Base-by-base conservation (phyloP, 2,888 invertebrate genomes). In the Leucozona laternaria region DNA sequence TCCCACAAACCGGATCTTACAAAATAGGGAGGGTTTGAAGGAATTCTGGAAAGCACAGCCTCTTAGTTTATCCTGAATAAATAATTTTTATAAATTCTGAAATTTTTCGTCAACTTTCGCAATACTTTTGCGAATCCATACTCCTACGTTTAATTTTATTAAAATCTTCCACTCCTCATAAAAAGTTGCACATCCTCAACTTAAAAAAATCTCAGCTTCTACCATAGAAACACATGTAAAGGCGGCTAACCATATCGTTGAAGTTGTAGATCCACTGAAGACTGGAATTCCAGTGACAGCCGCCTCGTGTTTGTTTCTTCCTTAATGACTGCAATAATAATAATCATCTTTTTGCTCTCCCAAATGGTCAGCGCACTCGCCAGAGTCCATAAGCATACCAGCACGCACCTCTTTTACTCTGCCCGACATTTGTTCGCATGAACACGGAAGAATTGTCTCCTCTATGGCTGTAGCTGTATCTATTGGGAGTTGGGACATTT, bases 401-500 rank as follows among this genome's bases (percentile, higher is more conserved):
- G 58, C 80, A 84, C 79, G 84, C 84, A 75, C 50, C 58, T 79
- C 75, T 37, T 50, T 57, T 28, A 48, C 57, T 31, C 31, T 71
- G 75, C 22, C 71, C 76, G 71, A 71, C 80, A 77, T 80, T 72
- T 72, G 50, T 79, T 76, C 64, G 55, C 71, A 60, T 55, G 71
- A 85, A 85, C 80, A 80, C 84, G 80, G 84, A 85, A 85, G 76
- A 79, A 79, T 71, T 75, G 83, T 55, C 71, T 57, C 64, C 55
- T 8, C 48, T 20, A 66, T 66, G 10, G 20, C 20, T 10, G 11
- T 15, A 5, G 31, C 31, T 31, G 5, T 37, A 15, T 13, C 31
- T 34, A 50, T 20, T 48, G 60, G 48, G 53, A 43, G 20, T 48
- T 66, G 45, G 53, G 45, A 43, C 68, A 45, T 60, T 68, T 62